Conservation (phyloP, 2,888 invertebrate genomes). For the Eupithecia vulgata region DNA sequence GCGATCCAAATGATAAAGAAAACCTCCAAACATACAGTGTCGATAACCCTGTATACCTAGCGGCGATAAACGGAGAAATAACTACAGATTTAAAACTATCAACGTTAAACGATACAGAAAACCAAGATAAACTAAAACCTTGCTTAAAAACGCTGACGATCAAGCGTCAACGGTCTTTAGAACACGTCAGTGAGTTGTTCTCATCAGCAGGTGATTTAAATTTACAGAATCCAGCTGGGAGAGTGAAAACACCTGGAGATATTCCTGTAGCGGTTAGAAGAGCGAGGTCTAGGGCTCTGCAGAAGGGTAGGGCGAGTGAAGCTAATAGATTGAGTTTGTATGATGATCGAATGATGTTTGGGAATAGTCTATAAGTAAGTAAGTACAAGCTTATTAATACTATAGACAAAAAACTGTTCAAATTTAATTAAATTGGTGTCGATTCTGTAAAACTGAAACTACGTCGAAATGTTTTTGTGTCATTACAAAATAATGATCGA, state of each 20-base stretch:
- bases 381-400: neutral
- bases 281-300: conserved; percentile 86
- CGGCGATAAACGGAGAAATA: conserved; percentile 74
- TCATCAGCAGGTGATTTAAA: conserved; percentile 86
- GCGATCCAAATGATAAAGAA: conserved; percentile 78
- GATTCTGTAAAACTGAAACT: neutral
- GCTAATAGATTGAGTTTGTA: conserved; percentile 92
- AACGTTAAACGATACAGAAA: neutral
- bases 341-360: conserved; percentile 94
- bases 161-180: conserved; percentile 88
- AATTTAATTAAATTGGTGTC: neutral
- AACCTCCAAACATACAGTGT: conserved; percentile 71
- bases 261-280: conserved; percentile 90
- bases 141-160: conserved; percentile 65
- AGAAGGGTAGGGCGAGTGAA: conserved; percentile 72
- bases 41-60: conserved; percentile 76
- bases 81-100: conserved; percentile 58
- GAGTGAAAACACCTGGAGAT: conserved; percentile 93
- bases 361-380: conserved; percentile 67
- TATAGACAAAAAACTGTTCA: neutral
- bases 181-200: conserved; percentile 90
- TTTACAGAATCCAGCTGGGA: conserved; percentile 89
- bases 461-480: no score
- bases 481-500: no score
- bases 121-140: conserved; percentile 58